Percentiles rank a stretch among this genome's conserved stretches.
Conservation (phyloP, 2,888 invertebrate species). For the Ochropleura leucogaster region DNA sequence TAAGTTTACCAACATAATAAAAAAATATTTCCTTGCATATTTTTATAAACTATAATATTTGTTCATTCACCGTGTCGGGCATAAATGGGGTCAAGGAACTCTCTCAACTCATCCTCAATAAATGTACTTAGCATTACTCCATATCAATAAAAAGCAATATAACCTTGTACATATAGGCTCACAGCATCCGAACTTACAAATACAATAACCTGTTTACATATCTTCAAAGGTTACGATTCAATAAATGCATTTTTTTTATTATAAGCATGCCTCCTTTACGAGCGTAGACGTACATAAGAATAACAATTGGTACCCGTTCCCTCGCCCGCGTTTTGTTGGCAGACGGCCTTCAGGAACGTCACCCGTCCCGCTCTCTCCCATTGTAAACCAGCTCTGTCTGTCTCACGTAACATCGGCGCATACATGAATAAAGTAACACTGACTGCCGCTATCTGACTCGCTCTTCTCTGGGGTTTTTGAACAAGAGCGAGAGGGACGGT, state of each 20-base stretch:
- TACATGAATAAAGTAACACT: constrained; percentile 86
- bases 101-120: neutral
- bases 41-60: neutral
- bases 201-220: constrained; percentile 72
- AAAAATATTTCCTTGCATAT: no score
- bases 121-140: constrained; percentile 2
- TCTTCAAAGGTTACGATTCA: constrained; percentile 74
- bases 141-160: constrained; percentile 24
- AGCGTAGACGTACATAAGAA: constrained; percentile 70
- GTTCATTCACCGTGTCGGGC: neutral
- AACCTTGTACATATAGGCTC: constrained; percentile 18
- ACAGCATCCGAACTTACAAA: constrained; percentile 17
- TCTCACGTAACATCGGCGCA: constrained; percentile 76
- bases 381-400: constrained; percentile 74
- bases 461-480: constrained; percentile 67
- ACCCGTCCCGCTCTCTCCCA: constrained; percentile 78
- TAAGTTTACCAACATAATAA: no score
- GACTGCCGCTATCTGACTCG: constrained; percentile 79
- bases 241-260: constrained; percentile 82
- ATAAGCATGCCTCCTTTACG: constrained; percentile 66
- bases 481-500: constrained; percentile 74
- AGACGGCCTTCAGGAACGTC: constrained; percentile 77
- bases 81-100: neutral
- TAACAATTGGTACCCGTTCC: constrained; percentile 84
- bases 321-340: constrained; percentile 83